phyloP scores from a whole-genome alignment of 2,888 invertebrate species.

The Chrysolina oricalcia region DNA sequence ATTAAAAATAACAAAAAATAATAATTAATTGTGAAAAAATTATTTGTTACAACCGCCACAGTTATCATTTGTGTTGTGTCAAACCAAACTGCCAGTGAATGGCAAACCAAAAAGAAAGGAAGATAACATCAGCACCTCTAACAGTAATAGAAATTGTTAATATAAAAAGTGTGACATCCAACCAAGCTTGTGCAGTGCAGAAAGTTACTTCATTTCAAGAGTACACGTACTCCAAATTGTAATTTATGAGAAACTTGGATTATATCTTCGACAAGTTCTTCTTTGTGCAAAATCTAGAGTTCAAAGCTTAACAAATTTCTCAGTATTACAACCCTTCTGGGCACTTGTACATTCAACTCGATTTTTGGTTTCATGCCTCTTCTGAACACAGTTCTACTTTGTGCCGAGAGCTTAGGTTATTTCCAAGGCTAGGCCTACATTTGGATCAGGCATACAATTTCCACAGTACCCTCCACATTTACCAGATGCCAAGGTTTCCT shows the following conservation, averaged over 20 bases:
- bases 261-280: not conserved
- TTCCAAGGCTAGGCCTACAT: slow-evolving; percentile 67
- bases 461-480: slow-evolving; percentile 86
- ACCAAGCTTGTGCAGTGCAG: not conserved
- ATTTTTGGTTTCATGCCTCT: slow-evolving; percentile 48
- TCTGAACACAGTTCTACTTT: slow-evolving; percentile 37
- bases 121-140: not conserved
- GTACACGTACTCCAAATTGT: slow-evolving; percentile 17
- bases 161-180: not conserved
- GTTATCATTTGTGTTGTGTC: too few species aligned
- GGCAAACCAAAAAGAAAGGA: not conserved
- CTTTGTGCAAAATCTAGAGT: slow-evolving; percentile 27
- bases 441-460: slow-evolving; percentile 73
- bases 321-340: slow-evolving; percentile 36
- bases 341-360: slow-evolving; percentile 30
- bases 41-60: too few species aligned
- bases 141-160: not conserved
- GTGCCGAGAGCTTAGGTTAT: slow-evolving; percentile 60
- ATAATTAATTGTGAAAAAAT: too few species aligned
- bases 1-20: too few species aligned
- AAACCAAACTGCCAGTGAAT: not conserved
- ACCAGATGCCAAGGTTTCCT: slow-evolving; percentile 74
- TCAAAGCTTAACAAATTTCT: slow-evolving; percentile 30
- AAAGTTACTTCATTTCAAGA: slow-evolving; percentile 15
- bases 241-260: not conserved